These are phyloP conservation scores for Tetragnatha montana DNA, from an alignment of 2,888 invertebrate genomes.

Conservation along the genomic window DNA sequence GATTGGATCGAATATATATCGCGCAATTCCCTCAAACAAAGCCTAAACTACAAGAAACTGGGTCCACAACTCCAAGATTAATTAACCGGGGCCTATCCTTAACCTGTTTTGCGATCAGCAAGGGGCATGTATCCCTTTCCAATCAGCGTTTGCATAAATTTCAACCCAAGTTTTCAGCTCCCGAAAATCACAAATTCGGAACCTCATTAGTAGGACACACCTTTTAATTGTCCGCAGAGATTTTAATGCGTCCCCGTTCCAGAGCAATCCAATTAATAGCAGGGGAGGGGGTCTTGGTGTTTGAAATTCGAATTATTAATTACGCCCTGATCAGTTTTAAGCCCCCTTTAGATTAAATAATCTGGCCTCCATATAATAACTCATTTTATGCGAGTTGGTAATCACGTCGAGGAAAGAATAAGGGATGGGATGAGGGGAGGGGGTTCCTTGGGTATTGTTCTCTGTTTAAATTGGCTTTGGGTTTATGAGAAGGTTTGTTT, in stretches of 20 bases:
- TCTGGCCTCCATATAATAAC: conserved; percentile 39
- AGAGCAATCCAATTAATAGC: conserved; percentile 45
- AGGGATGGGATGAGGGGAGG: too few species aligned
- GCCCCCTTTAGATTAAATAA: conserved; percentile 39
- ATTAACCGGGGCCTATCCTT: conserved; percentile 16
- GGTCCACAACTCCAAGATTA: not conserved
- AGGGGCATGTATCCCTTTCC: conserved; percentile 21
- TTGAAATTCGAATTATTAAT: conserved; percentile 59
- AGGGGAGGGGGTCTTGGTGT: conserved; percentile 19
- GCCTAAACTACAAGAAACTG: conserved; percentile 27
- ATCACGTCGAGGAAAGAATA: not conserved
- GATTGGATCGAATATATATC: conserved; percentile 18
- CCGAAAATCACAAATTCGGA: conserved; percentile 48
- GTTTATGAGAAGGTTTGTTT: not conserved
- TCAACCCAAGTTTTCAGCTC: conserved; percentile 14
- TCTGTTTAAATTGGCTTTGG: too few species aligned
- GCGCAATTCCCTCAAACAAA: not conserved
- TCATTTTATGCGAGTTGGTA: not conserved
- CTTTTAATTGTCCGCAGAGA: conserved; percentile 55
- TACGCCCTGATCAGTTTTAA: conserved; percentile 43
- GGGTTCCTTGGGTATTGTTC: too few species aligned
- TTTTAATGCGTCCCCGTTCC: conserved; percentile 45
- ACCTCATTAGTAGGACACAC: conserved; percentile 59
- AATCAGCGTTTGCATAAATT: conserved; percentile 58
- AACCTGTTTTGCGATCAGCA: conserved; percentile 30